A percentile compares a stretch with the other conserved stretches of the same genome.
Evolutionary conservation across 2,113 vertebrate species (phyloP).

Genomic region (Laterallus jamaicensis): DNA sequence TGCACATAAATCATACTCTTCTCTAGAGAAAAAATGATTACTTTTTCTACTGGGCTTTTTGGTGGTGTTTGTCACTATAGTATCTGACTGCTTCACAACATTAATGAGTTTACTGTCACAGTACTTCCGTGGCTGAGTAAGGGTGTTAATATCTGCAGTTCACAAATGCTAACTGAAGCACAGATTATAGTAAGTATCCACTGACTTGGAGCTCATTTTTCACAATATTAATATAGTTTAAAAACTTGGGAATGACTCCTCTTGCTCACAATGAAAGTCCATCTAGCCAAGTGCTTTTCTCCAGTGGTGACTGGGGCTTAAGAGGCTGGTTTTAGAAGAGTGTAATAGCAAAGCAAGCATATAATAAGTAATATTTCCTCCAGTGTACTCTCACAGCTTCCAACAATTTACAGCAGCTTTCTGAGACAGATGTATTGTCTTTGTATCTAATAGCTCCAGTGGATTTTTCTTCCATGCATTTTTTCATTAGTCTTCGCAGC

Average conservation of each 20-base stretch:
- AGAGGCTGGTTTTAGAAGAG: background rate
- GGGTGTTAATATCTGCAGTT: background rate
- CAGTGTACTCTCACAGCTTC: background rate
- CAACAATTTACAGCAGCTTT: slow-evolving; percentile 3
- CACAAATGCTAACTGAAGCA: background rate
- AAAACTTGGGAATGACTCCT: background rate
- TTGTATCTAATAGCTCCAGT: background rate
- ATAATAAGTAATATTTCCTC: background rate
- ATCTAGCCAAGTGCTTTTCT: background rate
- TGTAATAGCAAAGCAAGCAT: background rate
- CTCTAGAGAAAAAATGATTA: background rate
- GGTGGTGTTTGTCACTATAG: background rate
- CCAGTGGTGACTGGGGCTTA: background rate
- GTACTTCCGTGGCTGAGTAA: background rate
- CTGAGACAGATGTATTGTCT: background rate
- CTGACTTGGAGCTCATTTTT: background rate
- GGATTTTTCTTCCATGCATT: background rate
- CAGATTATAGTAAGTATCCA: background rate
- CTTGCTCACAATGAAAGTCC: background rate
- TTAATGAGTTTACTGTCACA: slow-evolving; percentile 4
- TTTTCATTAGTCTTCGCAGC: slow-evolving; percentile 7
- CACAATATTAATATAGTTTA: background rate
- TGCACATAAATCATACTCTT: background rate
- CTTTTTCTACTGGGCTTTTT: background rate
- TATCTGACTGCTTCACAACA: background rate